Percentiles rank a stretch among this genome's conserved stretches.
These are phyloP conservation scores for Aricia agestis DNA, from an alignment of 1,140 invertebrate species.

Conservation along the genomic window DNA sequence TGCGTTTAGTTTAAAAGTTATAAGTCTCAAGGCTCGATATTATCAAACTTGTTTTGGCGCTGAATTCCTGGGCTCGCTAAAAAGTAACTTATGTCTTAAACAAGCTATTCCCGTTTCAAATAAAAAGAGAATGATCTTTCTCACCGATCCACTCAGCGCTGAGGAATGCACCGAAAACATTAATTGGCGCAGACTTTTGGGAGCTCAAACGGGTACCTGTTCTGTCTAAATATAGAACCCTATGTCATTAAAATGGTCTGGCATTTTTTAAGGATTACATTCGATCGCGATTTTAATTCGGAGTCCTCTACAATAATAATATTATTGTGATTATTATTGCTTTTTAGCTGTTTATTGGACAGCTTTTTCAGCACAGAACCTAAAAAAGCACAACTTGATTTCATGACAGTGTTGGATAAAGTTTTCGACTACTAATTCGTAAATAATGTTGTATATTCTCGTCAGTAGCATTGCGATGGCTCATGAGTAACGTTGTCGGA, in stretches of 20 bases:
- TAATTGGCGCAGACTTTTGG: constrained; percentile 2
- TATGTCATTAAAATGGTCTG: neutral
- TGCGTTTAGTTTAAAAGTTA: neutral
- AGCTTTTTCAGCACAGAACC: no score
- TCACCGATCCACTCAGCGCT: neutral
- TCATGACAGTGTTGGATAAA: no score
- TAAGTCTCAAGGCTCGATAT: neutral
- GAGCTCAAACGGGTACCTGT: neutral
- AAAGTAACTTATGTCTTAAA: neutral
- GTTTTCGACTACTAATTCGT: no score
- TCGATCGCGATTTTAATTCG: no score
- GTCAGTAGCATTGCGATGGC: no score
- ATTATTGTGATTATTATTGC: no score
- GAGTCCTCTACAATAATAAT: no score
- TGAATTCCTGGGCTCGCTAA: neutral
- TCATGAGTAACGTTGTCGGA: no score
- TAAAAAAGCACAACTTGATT: no score
- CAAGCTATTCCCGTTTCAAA: neutral
- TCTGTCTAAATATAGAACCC: neutral
- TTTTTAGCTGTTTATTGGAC: no score
- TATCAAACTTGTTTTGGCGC: neutral
- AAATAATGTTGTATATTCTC: no score
- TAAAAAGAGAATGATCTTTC: constrained; percentile 3
- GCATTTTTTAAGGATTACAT: no score
- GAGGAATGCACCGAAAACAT: constrained; percentile 12